A percentile compares a stretch with the other conserved stretches of the same genome.
Conservation (phyloP, 1,140 invertebrate genomes). For the Manduca sexta region DNA sequence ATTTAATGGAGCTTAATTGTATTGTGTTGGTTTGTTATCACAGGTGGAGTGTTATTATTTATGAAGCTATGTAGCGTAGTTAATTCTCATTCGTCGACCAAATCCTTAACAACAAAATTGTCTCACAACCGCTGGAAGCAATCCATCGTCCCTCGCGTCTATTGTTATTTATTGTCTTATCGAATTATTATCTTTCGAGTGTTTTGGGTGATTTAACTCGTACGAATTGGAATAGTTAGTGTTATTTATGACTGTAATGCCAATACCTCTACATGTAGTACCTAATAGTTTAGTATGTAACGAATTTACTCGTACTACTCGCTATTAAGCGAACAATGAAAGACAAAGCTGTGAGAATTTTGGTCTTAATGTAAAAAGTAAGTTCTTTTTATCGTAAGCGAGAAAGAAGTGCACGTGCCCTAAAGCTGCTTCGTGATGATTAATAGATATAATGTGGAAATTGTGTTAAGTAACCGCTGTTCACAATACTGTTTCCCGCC, state of each 20-base stretch:
- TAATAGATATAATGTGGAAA: constrained; percentile 19
- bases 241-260: constrained; percentile 43
- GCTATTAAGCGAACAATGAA: constrained; percentile 70
- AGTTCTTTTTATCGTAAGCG: constrained; percentile 62
- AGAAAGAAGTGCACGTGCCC: constrained; percentile 27
- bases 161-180: constrained; percentile 10
- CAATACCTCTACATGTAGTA: constrained; percentile 63
- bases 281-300: constrained; percentile 64
- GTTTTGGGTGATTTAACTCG: constrained; percentile 10
- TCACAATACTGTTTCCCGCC: background rate
- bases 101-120: background rate
- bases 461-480: background rate
- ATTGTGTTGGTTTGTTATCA: no score
- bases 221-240: constrained; percentile 26
- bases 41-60: no score
- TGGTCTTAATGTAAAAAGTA: constrained; percentile 70
- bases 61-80: no score
- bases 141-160: background rate
- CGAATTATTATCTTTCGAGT: constrained; percentile 3
- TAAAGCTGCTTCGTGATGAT: constrained; percentile 27
- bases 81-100: no score
- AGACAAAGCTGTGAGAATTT: constrained; percentile 75
- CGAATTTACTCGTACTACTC: constrained; percentile 68
- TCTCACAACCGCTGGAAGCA: background rate
- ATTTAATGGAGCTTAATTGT: no score